Conservation (phyloP, 2,888 invertebrate species). For the Drosophila paranaensis region DNA sequence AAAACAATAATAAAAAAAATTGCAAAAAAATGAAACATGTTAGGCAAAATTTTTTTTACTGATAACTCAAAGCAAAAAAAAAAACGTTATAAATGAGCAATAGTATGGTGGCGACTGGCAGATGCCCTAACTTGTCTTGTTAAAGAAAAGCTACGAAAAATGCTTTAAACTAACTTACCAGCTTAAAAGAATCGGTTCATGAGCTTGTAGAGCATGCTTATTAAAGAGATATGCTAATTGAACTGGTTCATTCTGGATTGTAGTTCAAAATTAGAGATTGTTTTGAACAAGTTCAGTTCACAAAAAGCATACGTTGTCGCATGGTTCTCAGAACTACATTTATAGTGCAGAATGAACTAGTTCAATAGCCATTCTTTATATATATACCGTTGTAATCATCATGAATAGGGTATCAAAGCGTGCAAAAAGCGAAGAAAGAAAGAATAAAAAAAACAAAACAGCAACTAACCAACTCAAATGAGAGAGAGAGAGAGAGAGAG, state of each 20-base stretch:
- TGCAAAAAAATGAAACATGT: conserved; percentile 47
- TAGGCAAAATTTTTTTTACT: conserved; percentile 50
- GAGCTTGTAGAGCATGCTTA: not conserved
- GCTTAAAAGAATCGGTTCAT: not conserved
- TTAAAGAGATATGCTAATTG: too few species aligned
- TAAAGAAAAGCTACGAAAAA: too few species aligned
- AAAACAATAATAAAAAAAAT: conserved; percentile 24
- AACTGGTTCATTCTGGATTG: not conserved
- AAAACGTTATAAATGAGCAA: not conserved
- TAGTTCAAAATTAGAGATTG: too few species aligned
- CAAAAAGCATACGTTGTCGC: too few species aligned
- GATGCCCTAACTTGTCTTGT: conserved; percentile 14
- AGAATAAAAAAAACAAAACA: conserved; percentile 20
- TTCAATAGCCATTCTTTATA: not conserved
- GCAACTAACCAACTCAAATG: conserved; percentile 22
- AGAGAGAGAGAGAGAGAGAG: conserved; percentile 8
- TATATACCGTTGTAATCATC: not conserved
- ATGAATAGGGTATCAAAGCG: conserved; percentile 28
- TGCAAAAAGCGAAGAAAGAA: not conserved
- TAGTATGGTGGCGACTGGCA: not conserved
- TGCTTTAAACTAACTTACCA: too few species aligned
- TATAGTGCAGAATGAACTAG: too few species aligned
- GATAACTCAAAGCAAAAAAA: conserved; percentile 53
- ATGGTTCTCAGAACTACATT: too few species aligned
- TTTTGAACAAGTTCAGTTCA: too few species aligned